A percentile compares a stretch with the other conserved stretches of the same genome.
Conservation (phyloP, 2,113 vertebrate species). For the Rallus limicola region DNA sequence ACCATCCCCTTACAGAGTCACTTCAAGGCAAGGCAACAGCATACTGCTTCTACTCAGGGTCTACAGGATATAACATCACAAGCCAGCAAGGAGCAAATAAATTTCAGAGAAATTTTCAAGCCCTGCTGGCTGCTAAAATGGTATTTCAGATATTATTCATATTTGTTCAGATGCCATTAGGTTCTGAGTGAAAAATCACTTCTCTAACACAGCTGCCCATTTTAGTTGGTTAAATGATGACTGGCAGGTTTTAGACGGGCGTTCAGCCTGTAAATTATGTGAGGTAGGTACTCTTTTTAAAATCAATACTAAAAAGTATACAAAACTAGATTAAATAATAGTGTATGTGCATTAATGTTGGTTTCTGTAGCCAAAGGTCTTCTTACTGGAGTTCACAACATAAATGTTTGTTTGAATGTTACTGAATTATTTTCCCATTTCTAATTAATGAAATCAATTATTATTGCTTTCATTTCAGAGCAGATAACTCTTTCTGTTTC, state of each 20-base stretch:
- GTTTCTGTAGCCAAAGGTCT: background rate
- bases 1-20: background rate
- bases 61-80: background rate
- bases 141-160: constrained; percentile 48
- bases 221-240: constrained; percentile 58
- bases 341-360: background rate
- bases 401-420: background rate
- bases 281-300: background rate
- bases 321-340: constrained; percentile 6
- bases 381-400: background rate
- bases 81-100: constrained; percentile 15
- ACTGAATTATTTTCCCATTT: background rate
- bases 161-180: constrained; percentile 57
- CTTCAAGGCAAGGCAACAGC: background rate
- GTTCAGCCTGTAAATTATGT: constrained; percentile 21
- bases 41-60: background rate
- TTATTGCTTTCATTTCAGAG: background rate
- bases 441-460: background rate
- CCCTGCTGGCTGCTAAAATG: constrained; percentile 56
- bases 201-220: background rate
- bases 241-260: constrained; percentile 40
- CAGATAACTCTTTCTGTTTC: background rate
- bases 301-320: constrained; percentile 37
- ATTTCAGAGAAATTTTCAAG: constrained; percentile 59
- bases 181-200: constrained; percentile 54